phyloP scores from a whole-genome alignment of 2,113 vertebrate genomes.

The Rhinichthys klamathensis region DNA sequence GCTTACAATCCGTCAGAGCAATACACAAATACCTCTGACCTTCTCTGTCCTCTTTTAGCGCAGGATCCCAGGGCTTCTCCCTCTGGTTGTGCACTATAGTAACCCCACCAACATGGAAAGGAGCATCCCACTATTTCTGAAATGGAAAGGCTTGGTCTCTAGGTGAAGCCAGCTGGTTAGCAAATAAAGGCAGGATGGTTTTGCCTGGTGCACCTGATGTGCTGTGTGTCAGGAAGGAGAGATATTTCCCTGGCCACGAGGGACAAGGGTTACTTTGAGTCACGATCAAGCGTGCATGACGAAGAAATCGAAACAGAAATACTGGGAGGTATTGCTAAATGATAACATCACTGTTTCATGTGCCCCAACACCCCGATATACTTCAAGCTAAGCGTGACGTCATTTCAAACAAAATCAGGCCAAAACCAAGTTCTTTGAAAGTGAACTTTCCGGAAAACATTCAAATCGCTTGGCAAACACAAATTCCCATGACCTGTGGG shows the following conservation, averaged over 20 bases:
- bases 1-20: slow-evolving; percentile 53
- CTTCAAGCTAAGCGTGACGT: too few relatives aligned
- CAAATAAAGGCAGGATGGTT: neutral
- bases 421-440: too few relatives aligned
- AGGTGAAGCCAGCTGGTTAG: neutral
- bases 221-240: neutral
- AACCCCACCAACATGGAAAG: slow-evolving; percentile 2
- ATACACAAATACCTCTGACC: slow-evolving; percentile 58
- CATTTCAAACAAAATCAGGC: too few relatives aligned
- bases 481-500: neutral
- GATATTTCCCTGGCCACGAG: neutral
- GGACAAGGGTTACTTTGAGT: slow-evolving; percentile 4
- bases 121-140: neutral
- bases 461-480: neutral
- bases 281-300: neutral
- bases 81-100: neutral
- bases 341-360: neutral
- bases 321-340: neutral
- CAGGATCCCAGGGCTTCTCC: slow-evolving; percentile 14
- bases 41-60: slow-evolving; percentile 43
- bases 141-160: neutral
- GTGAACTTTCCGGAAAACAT: neutral
- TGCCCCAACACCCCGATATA: neutral
- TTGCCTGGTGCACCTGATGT: neutral
- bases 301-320: neutral